These are phyloP conservation scores for Napeogenes sylphis DNA, from an alignment of 2,888 invertebrate species.

Conservation along the genomic window DNA sequence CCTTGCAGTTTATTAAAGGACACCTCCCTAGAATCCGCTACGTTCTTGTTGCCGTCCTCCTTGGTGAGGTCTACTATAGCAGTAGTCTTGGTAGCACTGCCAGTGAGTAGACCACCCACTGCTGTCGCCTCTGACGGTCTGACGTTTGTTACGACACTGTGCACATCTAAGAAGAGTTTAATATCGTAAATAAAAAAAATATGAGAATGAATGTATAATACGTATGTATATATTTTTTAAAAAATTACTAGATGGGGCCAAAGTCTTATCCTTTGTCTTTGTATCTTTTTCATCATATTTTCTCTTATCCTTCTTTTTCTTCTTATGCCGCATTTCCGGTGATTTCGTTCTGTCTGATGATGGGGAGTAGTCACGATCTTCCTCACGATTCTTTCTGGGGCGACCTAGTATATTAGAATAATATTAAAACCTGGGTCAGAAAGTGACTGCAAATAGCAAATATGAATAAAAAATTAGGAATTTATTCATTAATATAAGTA, in stretches of 20 bases:
- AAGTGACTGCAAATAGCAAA: too few relatives aligned
- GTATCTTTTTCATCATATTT: constrained; percentile 38
- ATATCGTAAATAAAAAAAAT: too few relatives aligned
- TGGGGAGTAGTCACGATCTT: constrained; percentile 58
- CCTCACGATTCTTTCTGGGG: constrained; percentile 47
- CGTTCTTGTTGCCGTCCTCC: constrained; percentile 78
- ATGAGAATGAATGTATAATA: too few relatives aligned
- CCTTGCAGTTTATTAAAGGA: constrained; percentile 87
- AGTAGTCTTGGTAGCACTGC: constrained; percentile 73
- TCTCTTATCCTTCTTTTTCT: constrained; percentile 51
- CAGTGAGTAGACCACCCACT: constrained; percentile 83
- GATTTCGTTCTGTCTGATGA: constrained; percentile 54
- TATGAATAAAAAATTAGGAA: too few relatives aligned
- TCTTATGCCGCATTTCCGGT: constrained; percentile 58
- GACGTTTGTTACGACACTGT: constrained; percentile 71
- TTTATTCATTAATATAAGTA: too few relatives aligned
- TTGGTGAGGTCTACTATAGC: constrained; percentile 80
- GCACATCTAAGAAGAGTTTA: constrained; percentile 53
- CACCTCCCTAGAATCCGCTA: constrained; percentile 84
- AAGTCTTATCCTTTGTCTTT: constrained; percentile 69
- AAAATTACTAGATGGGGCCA: constrained; percentile 72
- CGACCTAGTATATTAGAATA: constrained; percentile 44
- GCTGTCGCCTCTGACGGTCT: constrained; percentile 85
- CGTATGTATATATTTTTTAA: constrained; percentile 12
- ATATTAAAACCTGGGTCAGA: too few relatives aligned